These are phyloP conservation scores for Drosophila kambysellisi DNA, from an alignment of 2,888 invertebrate species.

Conservation along the genomic window DNA sequence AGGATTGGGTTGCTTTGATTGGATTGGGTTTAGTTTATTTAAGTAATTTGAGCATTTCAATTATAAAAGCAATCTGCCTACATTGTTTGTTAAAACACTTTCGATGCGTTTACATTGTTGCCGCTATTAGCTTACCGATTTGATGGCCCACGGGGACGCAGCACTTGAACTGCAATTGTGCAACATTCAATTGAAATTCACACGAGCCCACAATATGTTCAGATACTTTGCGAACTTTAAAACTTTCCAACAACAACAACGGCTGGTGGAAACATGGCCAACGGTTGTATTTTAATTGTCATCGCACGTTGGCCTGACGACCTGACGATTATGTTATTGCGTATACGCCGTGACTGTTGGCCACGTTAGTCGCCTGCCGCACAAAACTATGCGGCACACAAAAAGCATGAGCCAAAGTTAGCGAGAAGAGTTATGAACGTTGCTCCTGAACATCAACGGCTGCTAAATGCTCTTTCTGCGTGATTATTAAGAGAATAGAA, in stretches of 20 bases:
- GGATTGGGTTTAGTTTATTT: background rate
- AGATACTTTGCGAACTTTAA: constrained; percentile 16
- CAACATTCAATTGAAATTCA: constrained; percentile 45
- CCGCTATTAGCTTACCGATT: constrained; percentile 61
- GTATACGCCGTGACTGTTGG: constrained; percentile 37
- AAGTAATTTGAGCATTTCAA: constrained; percentile 72
- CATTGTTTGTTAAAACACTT: constrained; percentile 18
- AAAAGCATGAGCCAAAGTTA: constrained; percentile 3
- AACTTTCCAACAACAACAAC: constrained; percentile 45
- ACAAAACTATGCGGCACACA: constrained; percentile 17
- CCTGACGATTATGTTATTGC: constrained; percentile 50
- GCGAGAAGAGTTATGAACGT: constrained; percentile 21
- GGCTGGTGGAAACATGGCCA: constrained; percentile 34
- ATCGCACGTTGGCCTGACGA: constrained; percentile 20
- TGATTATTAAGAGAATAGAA: background rate
- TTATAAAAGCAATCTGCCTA: constrained; percentile 69
- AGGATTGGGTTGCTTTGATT: constrained; percentile 36
- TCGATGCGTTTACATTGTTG: constrained; percentile 32
- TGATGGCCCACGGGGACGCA: constrained; percentile 7
- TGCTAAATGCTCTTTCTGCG: background rate
- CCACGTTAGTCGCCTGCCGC: constrained; percentile 27
- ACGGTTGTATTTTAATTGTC: constrained; percentile 63
- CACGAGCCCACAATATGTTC: constrained; percentile 6
- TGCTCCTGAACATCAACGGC: background rate
- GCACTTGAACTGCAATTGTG: constrained; percentile 15